Evolutionary conservation across 2,113 vertebrate species (phyloP), one percentile per base, ranked within the genome.

Genomic region (Ochotona princeps): DNA sequence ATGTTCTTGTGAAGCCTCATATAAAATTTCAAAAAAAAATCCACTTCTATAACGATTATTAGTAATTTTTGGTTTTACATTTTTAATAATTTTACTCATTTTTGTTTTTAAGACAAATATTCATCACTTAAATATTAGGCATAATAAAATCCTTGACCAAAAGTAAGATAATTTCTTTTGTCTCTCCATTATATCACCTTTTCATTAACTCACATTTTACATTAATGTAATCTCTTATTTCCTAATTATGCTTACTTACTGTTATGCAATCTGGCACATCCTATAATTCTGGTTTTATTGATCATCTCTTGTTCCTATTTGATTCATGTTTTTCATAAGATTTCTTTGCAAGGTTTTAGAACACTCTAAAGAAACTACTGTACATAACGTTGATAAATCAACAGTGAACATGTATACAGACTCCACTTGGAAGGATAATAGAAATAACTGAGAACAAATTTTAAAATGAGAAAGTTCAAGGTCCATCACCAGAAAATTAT

Each of bases 281-380:
- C 51, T 28, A 35, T 93, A 54, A 32, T 85, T 93, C 91, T 65
- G 25, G 20, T 75, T 90, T 81, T 75, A 28, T 47, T 87, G 30
- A 67, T 69, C 2, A 79, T 63, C 15, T 89, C 92, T 95, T 23
- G 26, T 93, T 87, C 38, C 72, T 86, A 28, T 83, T 93, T 93
- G 51, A 85, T 70, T 72, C 60, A 23, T 69, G 7, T 18, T 87
- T 96, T 92, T 44, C 75, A 70, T 30, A 78, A 5, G 11, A 47
- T 82, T 74, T 15, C 10, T 74, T 89, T 92, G 60, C 23, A 90
- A 80, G 70, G 4, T 81, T 89, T 14, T 69, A 79, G 88, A 93
- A 54, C 20, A 23, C 49, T 79, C 25, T 17, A 83, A 32, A 51
- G 85, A 86, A 60, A 32, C 21, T 60, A 80, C 20, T 92, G n/a